Percentiles rank a stretch among this genome's conserved stretches.
These are phyloP conservation scores for Zygogramma bicolorata DNA, from an alignment of 2,888 invertebrate species.

Conservation along the genomic window DNA sequence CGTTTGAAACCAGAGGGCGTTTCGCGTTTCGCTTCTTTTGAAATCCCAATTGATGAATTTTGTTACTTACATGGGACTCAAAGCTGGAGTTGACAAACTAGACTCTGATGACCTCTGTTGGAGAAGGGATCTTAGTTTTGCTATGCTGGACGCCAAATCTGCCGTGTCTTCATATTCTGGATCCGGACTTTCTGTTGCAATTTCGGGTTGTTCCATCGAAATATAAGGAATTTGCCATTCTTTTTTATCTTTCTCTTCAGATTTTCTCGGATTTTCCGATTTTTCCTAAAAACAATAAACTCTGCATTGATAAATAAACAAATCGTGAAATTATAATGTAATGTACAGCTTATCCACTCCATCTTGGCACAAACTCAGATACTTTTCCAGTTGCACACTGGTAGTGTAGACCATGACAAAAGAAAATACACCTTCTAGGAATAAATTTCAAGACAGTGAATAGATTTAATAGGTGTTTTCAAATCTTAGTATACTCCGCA, in stretches of 20 bases:
- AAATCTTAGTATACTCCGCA: no score
- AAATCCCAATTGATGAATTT: no score
- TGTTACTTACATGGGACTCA: conserved; percentile 63
- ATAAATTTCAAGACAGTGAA: no score
- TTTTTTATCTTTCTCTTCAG: conserved; percentile 30
- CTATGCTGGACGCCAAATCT: conserved; percentile 79
- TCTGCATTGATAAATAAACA: neutral
- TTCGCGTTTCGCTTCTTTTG: no score
- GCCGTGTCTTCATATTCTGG: conserved; percentile 81
- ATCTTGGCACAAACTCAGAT: no score
- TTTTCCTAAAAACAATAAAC: conserved; percentile 43
- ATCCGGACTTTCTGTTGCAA: conserved; percentile 64
- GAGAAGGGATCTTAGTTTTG: conserved; percentile 75
- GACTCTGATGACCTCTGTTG: conserved; percentile 70
- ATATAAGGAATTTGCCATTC: conserved; percentile 54
- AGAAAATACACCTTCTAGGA: no score
- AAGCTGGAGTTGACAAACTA: conserved; percentile 62
- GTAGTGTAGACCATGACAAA: no score
- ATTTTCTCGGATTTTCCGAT: conserved; percentile 44
- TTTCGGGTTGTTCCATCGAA: conserved; percentile 49
- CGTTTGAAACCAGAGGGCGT: no score
- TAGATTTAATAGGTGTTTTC: no score
- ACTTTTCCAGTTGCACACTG: no score
- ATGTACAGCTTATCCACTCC: no score
- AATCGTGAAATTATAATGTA: no score